phyloP scores from a whole-genome alignment of 2,888 invertebrate genomes.

The Chalcosyrphus nemorum region DNA sequence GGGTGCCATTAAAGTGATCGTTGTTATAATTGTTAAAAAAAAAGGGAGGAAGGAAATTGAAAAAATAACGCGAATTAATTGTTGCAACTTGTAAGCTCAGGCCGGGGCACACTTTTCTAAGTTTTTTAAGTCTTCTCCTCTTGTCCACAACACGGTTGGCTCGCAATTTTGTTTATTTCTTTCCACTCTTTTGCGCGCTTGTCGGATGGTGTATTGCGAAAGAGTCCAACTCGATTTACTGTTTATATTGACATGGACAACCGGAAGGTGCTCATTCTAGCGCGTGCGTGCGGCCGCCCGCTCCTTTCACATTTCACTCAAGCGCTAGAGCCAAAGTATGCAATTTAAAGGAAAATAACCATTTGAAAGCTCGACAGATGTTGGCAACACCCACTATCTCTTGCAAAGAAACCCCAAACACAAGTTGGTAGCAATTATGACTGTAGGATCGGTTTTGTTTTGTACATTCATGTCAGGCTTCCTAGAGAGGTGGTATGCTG shows the following conservation, averaged over 20 bases:
- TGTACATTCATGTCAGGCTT: slow-evolving; percentile 24
- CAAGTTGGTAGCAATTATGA: slow-evolving; percentile 4
- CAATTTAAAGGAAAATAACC: neutral
- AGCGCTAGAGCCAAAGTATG: neutral
- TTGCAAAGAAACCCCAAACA: neutral
- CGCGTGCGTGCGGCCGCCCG: neutral
- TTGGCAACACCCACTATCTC: slow-evolving; percentile 34
- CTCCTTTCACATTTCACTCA: slow-evolving; percentile 31
- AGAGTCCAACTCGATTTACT: slow-evolving; percentile 27
- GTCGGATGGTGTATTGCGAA: slow-evolving; percentile 24
- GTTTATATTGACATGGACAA: slow-evolving; percentile 32
- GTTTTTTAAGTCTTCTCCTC: neutral
- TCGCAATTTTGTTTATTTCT: slow-evolving; percentile 12
- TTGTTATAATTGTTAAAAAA: slow-evolving; percentile 12
- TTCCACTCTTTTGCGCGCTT: slow-evolving; percentile 2
- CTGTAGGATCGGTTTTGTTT: neutral
- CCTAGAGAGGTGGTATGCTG: slow-evolving; percentile 18
- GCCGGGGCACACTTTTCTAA: slow-evolving; percentile 20
- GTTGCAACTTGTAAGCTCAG: slow-evolving; percentile 43
- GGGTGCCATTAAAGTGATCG: slow-evolving; percentile 44
- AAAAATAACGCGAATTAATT: slow-evolving; percentile 48
- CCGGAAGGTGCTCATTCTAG: slow-evolving; percentile 43
- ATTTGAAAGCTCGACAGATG: slow-evolving; percentile 26
- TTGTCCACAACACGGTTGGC: neutral
- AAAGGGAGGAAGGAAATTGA: slow-evolving; percentile 41